Conservation (phyloP, 2,888 invertebrate species). For the Adineta ricciae region DNA sequence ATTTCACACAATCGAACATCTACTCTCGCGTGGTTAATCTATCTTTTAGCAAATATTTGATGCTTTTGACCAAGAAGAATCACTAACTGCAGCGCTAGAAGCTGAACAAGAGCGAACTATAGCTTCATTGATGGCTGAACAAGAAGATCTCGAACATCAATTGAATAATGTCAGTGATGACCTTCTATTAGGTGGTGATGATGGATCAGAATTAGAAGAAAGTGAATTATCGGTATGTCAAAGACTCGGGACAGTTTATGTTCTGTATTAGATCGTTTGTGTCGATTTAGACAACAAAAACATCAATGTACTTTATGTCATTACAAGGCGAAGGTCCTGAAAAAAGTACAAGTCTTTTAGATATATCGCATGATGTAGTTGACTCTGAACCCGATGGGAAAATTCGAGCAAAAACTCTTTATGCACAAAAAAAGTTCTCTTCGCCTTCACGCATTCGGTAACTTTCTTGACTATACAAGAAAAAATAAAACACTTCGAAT, state of each 20-base stretch:
- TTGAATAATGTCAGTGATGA: slow-evolving; percentile 7
- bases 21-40: too few species aligned
- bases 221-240: neutral
- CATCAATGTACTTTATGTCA: slow-evolving; percentile 8
- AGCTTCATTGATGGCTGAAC: slow-evolving; percentile 1
- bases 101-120: slow-evolving; percentile 15
- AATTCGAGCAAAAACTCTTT: neutral
- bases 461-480: neutral
- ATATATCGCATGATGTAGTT: neutral
- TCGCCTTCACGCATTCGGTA: slow-evolving; percentile 19
- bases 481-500: neutral
- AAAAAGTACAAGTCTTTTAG: neutral
- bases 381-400: neutral
- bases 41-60: slow-evolving; percentile 13
- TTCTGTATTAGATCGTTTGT: neutral
- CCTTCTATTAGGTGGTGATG: neutral
- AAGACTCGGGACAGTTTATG: neutral
- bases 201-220: slow-evolving; percentile 21
- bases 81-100: neutral
- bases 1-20: too few species aligned
- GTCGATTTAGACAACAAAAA: neutral
- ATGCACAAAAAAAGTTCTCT: neutral
- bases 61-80: slow-evolving; percentile 22
- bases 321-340: neutral
- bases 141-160: slow-evolving; percentile 15